A percentile compares a stretch with the other conserved stretches of the same genome.
Conservation (phyloP, 2,113 vertebrate species). For the Protobothrops flavoviridis region DNA sequence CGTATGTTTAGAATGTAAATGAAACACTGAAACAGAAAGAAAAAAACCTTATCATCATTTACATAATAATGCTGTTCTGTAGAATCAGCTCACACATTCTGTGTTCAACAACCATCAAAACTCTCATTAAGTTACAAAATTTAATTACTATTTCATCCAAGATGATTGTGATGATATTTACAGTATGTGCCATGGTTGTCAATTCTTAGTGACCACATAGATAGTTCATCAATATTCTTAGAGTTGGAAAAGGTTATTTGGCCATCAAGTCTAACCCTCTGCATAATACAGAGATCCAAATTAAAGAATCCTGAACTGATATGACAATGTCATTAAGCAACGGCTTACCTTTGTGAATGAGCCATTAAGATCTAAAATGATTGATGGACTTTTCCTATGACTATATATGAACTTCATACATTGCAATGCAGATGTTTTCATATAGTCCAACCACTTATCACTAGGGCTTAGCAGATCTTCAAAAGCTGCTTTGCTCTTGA, state of each 20-base stretch:
- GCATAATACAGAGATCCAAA: neutral
- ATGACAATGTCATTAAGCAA: neutral
- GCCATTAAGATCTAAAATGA: neutral
- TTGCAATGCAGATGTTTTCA: neutral
- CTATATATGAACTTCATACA: neutral
- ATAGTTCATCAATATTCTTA: neutral
- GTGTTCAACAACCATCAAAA: neutral
- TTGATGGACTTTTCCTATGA: neutral
- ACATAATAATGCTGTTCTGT: neutral
- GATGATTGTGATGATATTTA: neutral
- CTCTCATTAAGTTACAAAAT: neutral
- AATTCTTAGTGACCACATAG: neutral
- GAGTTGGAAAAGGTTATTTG: neutral
- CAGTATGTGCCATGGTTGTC: neutral
- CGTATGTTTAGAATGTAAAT: neutral
- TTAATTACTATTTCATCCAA: neutral
- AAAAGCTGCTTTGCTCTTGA: neutral
- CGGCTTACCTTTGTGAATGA: neutral
- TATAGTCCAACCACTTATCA: neutral
- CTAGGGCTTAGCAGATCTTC: neutral
- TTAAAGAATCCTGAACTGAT: neutral
- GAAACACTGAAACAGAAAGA: neutral
- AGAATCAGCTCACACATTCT: neutral
- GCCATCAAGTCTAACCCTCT: neutral
- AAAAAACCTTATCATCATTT: neutral